Percentiles rank a stretch among this genome's conserved stretches.
phyloP scores from a whole-genome alignment of 2,113 vertebrate genomes.

The Saiga tatarica region DNA sequence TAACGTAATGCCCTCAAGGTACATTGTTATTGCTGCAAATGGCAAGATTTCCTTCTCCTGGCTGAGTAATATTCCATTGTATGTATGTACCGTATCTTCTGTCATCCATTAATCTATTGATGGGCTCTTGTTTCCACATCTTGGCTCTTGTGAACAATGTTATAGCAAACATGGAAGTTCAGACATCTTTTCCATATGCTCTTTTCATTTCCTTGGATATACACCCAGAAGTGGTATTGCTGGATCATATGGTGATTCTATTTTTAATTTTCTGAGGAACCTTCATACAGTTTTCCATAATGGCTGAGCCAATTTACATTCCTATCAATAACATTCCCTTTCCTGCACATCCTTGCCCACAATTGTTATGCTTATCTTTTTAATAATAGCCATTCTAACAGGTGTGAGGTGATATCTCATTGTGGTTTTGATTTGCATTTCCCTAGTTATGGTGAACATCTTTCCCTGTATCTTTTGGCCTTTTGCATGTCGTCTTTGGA shows the following conservation, averaged over 20 bases:
- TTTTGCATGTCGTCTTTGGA: background rate
- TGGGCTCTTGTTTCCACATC: background rate
- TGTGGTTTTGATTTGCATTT: background rate
- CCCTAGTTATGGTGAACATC: background rate
- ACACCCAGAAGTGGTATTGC: background rate
- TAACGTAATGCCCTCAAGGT: background rate
- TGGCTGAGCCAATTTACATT: background rate
- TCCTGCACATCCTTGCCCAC: background rate
- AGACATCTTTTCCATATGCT: background rate
- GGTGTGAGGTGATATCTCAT: background rate
- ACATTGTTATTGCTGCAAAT: background rate
- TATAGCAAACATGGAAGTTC: background rate
- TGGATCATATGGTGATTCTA: background rate
- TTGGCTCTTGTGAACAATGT: background rate
- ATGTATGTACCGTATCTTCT: background rate
- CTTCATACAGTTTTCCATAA: background rate
- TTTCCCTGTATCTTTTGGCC: background rate
- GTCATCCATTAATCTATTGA: background rate
- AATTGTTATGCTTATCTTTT: background rate
- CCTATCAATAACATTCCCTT: background rate
- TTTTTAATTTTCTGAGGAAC: background rate
- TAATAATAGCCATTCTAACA: background rate
- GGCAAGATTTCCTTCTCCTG: background rate
- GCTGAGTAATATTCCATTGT: background rate
- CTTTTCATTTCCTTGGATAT: background rate